A percentile compares a stretch with the other conserved stretches of the same genome.
These are phyloP conservation scores for Charadrius vociferus DNA, from an alignment of 2,113 vertebrate genomes.

Conservation along the genomic window DNA sequence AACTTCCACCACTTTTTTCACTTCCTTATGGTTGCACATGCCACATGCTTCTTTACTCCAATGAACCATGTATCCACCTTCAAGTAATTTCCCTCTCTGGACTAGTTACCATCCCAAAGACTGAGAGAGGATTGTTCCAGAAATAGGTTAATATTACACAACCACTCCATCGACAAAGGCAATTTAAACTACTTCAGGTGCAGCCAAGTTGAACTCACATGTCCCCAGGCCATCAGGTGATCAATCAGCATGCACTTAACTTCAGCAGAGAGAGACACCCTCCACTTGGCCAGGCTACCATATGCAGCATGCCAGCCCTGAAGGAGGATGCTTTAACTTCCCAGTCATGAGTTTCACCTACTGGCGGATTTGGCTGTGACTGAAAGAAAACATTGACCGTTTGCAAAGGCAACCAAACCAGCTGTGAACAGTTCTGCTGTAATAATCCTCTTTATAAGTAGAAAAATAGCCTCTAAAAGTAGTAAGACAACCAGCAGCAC, in stretches of 20 bases:
- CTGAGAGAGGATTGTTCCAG: neutral
- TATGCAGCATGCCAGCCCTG: neutral
- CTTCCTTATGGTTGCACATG: neutral
- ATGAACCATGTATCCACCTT: neutral
- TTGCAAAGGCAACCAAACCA: neutral
- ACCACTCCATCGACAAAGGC: neutral
- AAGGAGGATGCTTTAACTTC: neutral
- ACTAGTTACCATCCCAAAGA: neutral
- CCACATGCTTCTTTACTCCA: neutral
- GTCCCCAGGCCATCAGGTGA: neutral
- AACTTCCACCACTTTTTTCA: neutral
- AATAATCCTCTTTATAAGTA: neutral
- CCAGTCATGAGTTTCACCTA: neutral
- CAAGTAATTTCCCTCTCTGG: neutral
- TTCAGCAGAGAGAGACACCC: neutral
- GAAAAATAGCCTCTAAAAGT: slow-evolving; percentile 18
- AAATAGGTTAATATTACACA: neutral
- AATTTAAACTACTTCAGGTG: neutral
- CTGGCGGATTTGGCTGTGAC: neutral
- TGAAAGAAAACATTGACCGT: neutral
- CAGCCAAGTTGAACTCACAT: neutral
- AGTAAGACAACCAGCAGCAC: neutral
- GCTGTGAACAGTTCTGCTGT: neutral
- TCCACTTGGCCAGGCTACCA: neutral
- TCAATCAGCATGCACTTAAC: neutral